Evolutionary conservation across 2,888 invertebrate species (phyloP), one percentile per base, ranked within the genome.

Genomic region (Bembecia ichneumoniformis): DNA sequence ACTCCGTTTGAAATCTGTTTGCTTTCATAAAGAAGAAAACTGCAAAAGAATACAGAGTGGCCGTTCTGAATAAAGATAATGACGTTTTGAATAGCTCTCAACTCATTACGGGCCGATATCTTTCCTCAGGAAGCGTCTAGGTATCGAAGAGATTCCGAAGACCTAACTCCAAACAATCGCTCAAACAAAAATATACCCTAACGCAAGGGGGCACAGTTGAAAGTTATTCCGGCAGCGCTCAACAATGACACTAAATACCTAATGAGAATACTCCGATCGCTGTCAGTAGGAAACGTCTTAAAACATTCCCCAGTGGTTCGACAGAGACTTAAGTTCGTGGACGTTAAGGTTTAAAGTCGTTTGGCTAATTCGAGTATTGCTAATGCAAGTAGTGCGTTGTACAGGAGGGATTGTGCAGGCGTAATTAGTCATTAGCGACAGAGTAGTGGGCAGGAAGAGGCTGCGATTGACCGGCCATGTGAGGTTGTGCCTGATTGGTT

Each of bases 371-470:
- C 35, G 10, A 48, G 47, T 47, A 52, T 55, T 56, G 56, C 57
- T 62, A 64, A 62, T 68, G 68, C 68, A 63, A 68, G 68, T 67
- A 67, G 69, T 68, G 70, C 64, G 68, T 68, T 66, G 73, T 68
- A 59, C 62, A 68, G 64, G 71, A 71, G 68, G 76, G 77, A 80
- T 80, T 74, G 76, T 79, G 76, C 79, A 78, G 74, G 74, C 73
- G 75, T 82, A 83, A 83, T 83, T 82, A 82, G 83, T 83, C 79
- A 80, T 82, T 83, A 83, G 77, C 72, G 78, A 73, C 77, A 72
- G 69, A 70, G 71, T 66, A 72, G 73, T 74, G 73, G 77, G 77
- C 74, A 75, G 78, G 78, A 78, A 77, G 76, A 72, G 76, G 74
- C 67, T 56, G 63, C 71, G 74, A 76, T 76, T 77, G 79, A 78